Base-by-base conservation (phyloP, 1,140 invertebrate species). In the Drosophila subpulchrella region DNA sequence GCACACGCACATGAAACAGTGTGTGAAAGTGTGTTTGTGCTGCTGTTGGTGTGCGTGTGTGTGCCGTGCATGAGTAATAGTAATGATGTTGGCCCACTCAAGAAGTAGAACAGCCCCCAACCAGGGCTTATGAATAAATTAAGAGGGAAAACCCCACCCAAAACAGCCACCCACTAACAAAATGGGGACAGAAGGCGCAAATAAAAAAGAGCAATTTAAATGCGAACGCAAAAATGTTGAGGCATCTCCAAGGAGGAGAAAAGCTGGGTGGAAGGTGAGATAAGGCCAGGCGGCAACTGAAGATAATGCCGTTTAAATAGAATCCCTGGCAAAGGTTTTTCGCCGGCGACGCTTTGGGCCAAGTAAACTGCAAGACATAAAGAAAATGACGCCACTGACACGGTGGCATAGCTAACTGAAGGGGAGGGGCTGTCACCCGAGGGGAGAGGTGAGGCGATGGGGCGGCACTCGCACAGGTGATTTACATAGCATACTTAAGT, bases 401-500 rank as follows among this genome's bases (percentile, higher is more conserved):
- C 44, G 62, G 32, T 34, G 32, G 32, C 32, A 34, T 10, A 10
- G 32, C 8, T 34, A 10, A 27, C n/a, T 24, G 11, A 8, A 1
- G 11, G 13, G 15, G 12, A 48, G 56, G 44, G 11, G 17, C 1
- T 20, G 46, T 7, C 17, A 53, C 38, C 27, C 32, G 27, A 17
- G 30, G 30, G 30, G 48, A 34, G 17, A 34, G 48, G 47, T n/a
- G n/a, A 30, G 47, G 27, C 12, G 47, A 24, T 48, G 8, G 15
- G 30, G 48, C 27, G 27, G 54, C 42, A 57, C 72, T 88, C 72
- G 65, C 75, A 79, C 83, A 88, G 83, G 84, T 88, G 83, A 88
- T 88, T 88, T 88, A 88, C 83, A 88, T 88, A 88, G 83, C 84
- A 89, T 88, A 88, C 86, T 88, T 88, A 89, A 88, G 84, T 88